Conservation (phyloP, 2,888 invertebrate genomes). For the Parelbella ahira region DNA sequence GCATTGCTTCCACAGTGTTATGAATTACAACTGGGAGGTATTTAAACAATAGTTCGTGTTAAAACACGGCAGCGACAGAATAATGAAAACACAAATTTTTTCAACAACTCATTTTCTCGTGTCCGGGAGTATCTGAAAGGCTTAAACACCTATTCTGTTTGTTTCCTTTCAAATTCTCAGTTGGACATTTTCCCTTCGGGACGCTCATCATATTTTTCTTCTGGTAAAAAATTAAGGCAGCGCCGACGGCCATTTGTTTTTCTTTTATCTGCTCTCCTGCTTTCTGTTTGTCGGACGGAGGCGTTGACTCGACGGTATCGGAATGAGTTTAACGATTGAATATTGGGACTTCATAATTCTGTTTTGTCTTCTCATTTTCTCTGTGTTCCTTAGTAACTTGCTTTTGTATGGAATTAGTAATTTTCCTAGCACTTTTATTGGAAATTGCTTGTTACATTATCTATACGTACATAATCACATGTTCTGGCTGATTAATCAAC, state of each 20-base stretch:
- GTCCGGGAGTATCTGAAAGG: slow-evolving; percentile 11
- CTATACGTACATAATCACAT: too few species aligned
- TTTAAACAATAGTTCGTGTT: too few species aligned
- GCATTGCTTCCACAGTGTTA: too few species aligned
- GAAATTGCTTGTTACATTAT: too few species aligned
- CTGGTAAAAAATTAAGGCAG: slow-evolving; percentile 39
- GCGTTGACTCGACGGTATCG: slow-evolving; percentile 28
- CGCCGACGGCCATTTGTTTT: slow-evolving; percentile 15
- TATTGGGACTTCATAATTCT: slow-evolving; percentile 24
- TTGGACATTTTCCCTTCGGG: slow-evolving; percentile 31
- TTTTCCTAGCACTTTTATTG: too few species aligned
- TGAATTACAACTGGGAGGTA: too few species aligned
- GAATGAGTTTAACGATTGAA: slow-evolving; percentile 24
- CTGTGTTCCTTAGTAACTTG: slow-evolving; percentile 10
- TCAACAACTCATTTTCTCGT: slow-evolving; percentile 19
- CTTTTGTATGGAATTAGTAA: neutral
- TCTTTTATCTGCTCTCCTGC: slow-evolving; percentile 16
- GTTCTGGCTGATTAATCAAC: too few species aligned
- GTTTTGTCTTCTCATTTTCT: slow-evolving; percentile 13
- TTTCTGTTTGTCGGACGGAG: slow-evolving; percentile 37
- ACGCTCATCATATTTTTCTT: slow-evolving; percentile 42
- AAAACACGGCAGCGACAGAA: too few species aligned
- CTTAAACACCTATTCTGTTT: slow-evolving; percentile 9
- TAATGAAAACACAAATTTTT: slow-evolving; percentile 4
- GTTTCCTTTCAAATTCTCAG: slow-evolving; percentile 10